These are phyloP conservation scores for Sardinella longiceps DNA, from an alignment of 2,797 vertebrate species.

Conservation along the genomic window DNA sequence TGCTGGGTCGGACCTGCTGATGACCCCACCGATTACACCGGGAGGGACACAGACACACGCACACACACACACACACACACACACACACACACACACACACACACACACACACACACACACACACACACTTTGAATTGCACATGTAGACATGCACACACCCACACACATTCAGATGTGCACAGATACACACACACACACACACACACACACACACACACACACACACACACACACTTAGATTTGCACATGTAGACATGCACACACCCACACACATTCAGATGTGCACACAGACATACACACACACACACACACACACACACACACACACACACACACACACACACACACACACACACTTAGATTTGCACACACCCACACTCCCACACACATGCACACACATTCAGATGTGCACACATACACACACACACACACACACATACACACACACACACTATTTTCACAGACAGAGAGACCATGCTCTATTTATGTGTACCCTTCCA, in stretches of 20 bases:
- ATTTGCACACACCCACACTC: neutral
- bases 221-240: neutral
- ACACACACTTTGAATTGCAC: neutral
- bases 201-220: neutral
- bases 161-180: neutral
- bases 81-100: neutral
- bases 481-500: neutral
- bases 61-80: slow-evolving; percentile 15
- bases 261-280: neutral
- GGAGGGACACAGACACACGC: slow-evolving; percentile 34
- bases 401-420: neutral
- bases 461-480: slow-evolving; percentile 49
- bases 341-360: neutral
- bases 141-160: neutral
- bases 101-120: slow-evolving; percentile 54
- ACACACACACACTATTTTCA: neutral
- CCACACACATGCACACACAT: neutral
- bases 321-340: neutral
- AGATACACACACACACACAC: neutral
- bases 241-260: neutral
- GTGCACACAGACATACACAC: neutral
- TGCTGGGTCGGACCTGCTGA: slow-evolving; percentile 68
- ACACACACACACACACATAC: neutral
- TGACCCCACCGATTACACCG: slow-evolving; percentile 65
- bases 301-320: neutral